Percentiles rank a stretch among this genome's conserved stretches.
These are phyloP conservation scores for Galeruca laticollis DNA, from an alignment of 2,888 invertebrate genomes.

Conservation along the genomic window DNA sequence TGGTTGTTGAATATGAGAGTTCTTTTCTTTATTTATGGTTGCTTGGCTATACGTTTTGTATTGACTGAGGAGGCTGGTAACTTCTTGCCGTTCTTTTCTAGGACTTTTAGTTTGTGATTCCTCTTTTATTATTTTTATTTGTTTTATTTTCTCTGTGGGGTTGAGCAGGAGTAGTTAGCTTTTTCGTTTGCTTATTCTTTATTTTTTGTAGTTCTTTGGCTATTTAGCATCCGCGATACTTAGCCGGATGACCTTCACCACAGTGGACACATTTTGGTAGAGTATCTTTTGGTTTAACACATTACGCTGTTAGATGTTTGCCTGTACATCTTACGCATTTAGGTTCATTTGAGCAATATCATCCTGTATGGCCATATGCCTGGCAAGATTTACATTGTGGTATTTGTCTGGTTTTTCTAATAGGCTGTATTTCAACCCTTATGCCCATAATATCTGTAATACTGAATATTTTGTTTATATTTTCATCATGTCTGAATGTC, in stretches of 20 bases:
- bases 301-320: not conserved
- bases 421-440: too few species aligned
- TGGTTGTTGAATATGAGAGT: too few species aligned
- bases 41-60: not conserved
- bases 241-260: not conserved
- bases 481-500: conserved; percentile 30
- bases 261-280: conserved; percentile 37
- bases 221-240: not conserved
- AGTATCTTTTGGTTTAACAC: conserved; percentile 29
- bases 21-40: too few species aligned
- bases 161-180: not conserved
- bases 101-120: too few species aligned
- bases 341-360: conserved; percentile 29
- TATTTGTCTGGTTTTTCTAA: conserved; percentile 17
- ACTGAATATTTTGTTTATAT: conserved; percentile 35
- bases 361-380: conserved; percentile 35
- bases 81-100: not conserved
- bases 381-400: conserved; percentile 38
- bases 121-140: too few species aligned
- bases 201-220: conserved; percentile 28
- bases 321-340: conserved; percentile 43
- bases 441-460: not conserved
- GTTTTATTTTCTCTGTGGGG: not conserved
- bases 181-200: conserved; percentile 19
- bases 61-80: conserved; percentile 3